Base-by-base conservation (phyloP, 2,888 invertebrate species). In the Tubulanus polymorphus region DNA sequence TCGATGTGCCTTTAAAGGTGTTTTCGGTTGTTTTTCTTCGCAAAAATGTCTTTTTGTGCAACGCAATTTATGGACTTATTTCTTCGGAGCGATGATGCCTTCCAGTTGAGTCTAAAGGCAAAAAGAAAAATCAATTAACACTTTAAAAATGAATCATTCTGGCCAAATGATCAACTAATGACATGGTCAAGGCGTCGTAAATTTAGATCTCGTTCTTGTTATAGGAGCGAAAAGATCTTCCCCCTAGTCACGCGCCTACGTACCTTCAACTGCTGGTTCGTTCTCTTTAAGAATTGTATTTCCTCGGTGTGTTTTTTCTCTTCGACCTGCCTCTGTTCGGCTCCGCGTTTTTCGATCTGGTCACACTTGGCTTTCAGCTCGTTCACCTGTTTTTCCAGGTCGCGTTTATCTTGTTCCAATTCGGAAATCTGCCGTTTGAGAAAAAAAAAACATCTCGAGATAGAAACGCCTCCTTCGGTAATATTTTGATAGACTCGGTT, bases 221-320 rank as follows among this genome's bases (percentile, higher is more conserved):
- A 26, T 48, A 26, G 35, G 10, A 32, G 35, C 35, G 10, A 32
- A 32, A 32, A 12, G 10, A 10, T 48, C n/a, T 27, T 26, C n/a
- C 27, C 48, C 25, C 10, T 26, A 3, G 15, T 15, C 18, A 53
- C 10, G 10, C 27, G 10, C 12, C n/a, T 3, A 6, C 52, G 29
- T 60, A 88, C 90, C 85, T 94, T 95, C 10, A 95, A 82, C 75
- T 95, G 94, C 63, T 90, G 88, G 76, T 94, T 95, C 1, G 94
- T 93, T 79, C 93, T 90, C 82, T 93, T 94, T 57, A 94, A 82
- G 73, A 93, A 93, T 50, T 90, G 85, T 52, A 94, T 86, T 79
- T 95, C 95, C 75, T 96, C 95, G 37, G 87, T 87, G 72, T 93
- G 91, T 70, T 93, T 91, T 76, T 91, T 91, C 76, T 93, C 92